Evolutionary conservation across 2,797 vertebrate genomes (phyloP).

Genomic region (Gymnoscopelus microlampas): DNA sequence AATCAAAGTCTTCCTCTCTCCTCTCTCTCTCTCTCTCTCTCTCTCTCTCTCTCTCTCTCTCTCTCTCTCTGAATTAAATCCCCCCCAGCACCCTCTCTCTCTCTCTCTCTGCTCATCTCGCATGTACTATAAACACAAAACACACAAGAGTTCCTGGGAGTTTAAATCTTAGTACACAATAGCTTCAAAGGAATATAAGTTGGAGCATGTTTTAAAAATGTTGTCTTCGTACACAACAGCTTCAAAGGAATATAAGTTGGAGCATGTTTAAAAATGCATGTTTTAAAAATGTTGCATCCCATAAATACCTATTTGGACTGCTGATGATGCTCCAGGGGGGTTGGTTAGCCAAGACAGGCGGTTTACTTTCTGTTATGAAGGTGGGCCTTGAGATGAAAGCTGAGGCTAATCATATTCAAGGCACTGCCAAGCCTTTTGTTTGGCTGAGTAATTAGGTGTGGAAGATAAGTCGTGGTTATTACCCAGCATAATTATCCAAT

Average conservation of each 20-base stretch:
- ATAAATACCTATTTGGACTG: conserved; percentile 46
- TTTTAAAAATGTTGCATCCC: neutral
- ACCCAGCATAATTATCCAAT: conserved; percentile 26
- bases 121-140: neutral
- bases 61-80: too few relatives aligned
- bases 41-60: too few relatives aligned
- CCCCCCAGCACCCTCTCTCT: too few relatives aligned
- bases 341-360: neutral
- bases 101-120: neutral
- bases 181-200: conserved; percentile 27
- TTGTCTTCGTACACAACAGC: conserved; percentile 33
- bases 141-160: neutral
- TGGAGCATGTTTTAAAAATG: conserved; percentile 6
- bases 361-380: conserved; percentile 24
- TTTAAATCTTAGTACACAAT: conserved; percentile 33
- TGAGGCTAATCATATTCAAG: conserved; percentile 37
- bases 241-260: conserved; percentile 23
- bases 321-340: neutral
- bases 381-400: conserved; percentile 26
- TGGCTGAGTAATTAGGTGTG: conserved; percentile 13
- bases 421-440: conserved; percentile 39
- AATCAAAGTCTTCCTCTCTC: too few relatives aligned
- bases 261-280: conserved; percentile 39
- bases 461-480: conserved; percentile 33
- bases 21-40: too few relatives aligned